Base-by-base conservation (phyloP, 2,113 vertebrate species). In the Chelonoidis abingdonii region DNA sequence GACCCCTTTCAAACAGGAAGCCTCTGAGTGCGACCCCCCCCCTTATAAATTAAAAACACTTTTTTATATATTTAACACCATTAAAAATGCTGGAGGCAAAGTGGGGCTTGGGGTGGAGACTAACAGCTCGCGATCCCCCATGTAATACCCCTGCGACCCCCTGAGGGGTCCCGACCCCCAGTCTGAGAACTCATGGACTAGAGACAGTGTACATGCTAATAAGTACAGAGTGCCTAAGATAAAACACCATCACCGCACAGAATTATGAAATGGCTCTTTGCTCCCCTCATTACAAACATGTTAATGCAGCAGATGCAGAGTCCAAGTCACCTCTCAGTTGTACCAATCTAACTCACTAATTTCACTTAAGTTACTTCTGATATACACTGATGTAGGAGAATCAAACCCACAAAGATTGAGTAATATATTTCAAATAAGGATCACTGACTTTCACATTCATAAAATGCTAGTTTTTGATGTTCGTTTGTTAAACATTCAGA, bases 241-340 rank as follows among this genome's bases (percentile, higher is more conserved):
- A 44, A 52, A 10, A 8, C 14, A 47, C 59, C 83, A 92, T 62
- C 2, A 53, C 47, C 90, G 76, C 7, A 53, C 94, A 87, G 90
- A 83, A 85, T 96, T 97, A 97, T 86, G 90, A 94, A 89, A 97
- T 84, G 92, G 95, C 93, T 94, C 72, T 2, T 72, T 88, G 72
- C 83, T 57, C 27, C 81, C 6, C 92, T 89, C n/a, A 13, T 76
- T 44, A 76, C 72, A 44, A 76, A 76, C 38, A 25, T 38, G 72
- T 78, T 81, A 78, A 49, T 84, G 92, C 89, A 85, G 90, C 65
- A 27, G 83, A 84, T 0, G 19, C 53, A n/a, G 92, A 56, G 75
- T 1, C 80, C 94, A 90, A 97, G 78, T 96, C 90, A 93, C 65
- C 87, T 88, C 75, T 92, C 75, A 90, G 24, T 3, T 17, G 29